Conservation (phyloP, 2,888 invertebrate genomes). For the Agonopterix arenella region DNA sequence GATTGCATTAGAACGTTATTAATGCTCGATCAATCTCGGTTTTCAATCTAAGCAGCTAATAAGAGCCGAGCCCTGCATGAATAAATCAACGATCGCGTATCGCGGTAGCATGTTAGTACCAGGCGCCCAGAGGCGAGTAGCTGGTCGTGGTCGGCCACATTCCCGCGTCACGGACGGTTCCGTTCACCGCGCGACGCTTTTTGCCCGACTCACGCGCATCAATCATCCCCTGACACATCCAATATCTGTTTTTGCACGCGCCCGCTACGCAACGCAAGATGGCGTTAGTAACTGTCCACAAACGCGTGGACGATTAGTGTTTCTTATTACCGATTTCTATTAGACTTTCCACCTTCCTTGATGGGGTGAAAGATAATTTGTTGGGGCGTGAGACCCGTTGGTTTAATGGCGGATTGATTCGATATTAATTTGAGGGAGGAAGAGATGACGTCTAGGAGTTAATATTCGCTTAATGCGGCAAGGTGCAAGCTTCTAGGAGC, state of each 20-base stretch:
- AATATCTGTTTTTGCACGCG: slow-evolving; percentile 67
- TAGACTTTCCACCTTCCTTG: slow-evolving; percentile 69
- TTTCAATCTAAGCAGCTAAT: slow-evolving; percentile 1
- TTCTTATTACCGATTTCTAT: slow-evolving; percentile 74
- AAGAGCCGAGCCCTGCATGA: not conserved
- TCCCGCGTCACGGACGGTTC: slow-evolving; percentile 57
- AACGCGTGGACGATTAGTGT: slow-evolving; percentile 61
- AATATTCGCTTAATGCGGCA: slow-evolving; percentile 32
- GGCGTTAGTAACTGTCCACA: slow-evolving; percentile 25
- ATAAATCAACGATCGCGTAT: slow-evolving; percentile 1
- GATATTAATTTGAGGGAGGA: slow-evolving; percentile 69
- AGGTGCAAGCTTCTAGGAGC: slow-evolving; percentile 44
- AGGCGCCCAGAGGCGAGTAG: too few species aligned
- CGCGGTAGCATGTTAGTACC: slow-evolving; percentile 7
- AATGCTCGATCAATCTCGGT: slow-evolving; percentile 1
- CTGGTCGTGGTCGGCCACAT: slow-evolving; percentile 13
- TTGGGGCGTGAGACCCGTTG: slow-evolving; percentile 67
- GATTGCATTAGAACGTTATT: too few species aligned
- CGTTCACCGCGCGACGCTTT: slow-evolving; percentile 52
- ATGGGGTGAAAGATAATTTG: slow-evolving; percentile 72
- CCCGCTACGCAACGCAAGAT: slow-evolving; percentile 48
- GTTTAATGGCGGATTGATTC: slow-evolving; percentile 70
- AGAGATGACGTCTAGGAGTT: slow-evolving; percentile 48
- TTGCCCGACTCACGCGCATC: slow-evolving; percentile 51
- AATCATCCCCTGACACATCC: slow-evolving; percentile 74